Evolutionary conservation across 2,888 invertebrate species (phyloP), one percentile per base, ranked within the genome.

Genomic region (Torymus tubicola): DNA sequence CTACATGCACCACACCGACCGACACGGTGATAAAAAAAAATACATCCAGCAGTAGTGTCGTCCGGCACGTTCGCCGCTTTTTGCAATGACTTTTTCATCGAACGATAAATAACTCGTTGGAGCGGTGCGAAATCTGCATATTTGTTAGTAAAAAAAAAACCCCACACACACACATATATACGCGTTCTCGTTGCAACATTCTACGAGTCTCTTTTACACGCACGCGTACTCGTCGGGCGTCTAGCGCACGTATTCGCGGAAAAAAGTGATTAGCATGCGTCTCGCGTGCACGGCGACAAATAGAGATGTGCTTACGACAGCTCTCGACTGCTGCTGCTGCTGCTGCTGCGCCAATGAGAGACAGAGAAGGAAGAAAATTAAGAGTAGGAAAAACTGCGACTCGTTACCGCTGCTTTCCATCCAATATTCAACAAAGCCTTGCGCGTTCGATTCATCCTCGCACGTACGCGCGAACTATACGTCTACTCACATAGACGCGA

Each of bases 361-460:
- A 21, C 76, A 80, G 82, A 75, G 78, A 63, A 72, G 81, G 61
- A 68, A 83, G 81, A 79, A 75, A 74, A 80, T 81, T 70, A 71
- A 80, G 78, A 83, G 85, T 82, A 85, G 78, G 81, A 83, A 83
- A 83, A 83, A 81, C 82, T 78, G 12, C 67, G 60, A 24, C 68
- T 21, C 58, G 65, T 24, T 64, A 87, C 86, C 86, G 86, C 86
- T 86, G 86, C 86, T 87, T 87, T 87, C 86, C 86, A 88, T 88
- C 85, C 86, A 85, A 88, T 89, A 87, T 88, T 87, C 87, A 89
- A 87, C 87, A 87, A 86, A 87, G 86, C 85, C 86, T 87, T 87
- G 42, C 42, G 42, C 42, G 85, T 88, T 88, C 86, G 86, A 88
- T 89, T 88, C 86, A 87, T 88, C 84, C 86, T 88, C 52, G 24